A percentile compares a stretch with the other conserved stretches of the same genome.
Evolutionary conservation across 2,797 vertebrate species (phyloP).

Genomic region (Crenichthys baileyi): DNA sequence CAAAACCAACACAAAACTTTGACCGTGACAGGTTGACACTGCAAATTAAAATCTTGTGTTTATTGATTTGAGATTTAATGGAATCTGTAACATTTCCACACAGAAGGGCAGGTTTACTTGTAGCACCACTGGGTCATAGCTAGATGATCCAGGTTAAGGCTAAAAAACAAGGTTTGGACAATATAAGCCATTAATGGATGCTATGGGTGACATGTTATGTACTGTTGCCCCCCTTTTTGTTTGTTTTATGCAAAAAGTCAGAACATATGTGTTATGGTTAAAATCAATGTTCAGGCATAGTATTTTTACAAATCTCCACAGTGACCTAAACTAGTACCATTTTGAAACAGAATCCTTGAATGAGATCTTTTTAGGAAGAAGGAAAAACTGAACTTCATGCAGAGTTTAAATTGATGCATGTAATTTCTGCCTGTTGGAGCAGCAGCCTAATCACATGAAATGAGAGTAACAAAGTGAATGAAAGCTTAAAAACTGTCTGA

Average conservation of each 20-base stretch:
- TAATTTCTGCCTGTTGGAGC: not conserved
- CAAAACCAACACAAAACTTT: not conserved
- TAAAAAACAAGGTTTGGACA: not conserved
- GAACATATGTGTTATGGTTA: not conserved
- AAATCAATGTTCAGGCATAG: not conserved
- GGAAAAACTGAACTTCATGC: not conserved
- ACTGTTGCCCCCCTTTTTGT: not conserved
- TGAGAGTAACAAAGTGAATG: conserved; percentile 3
- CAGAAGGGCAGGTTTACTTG: not conserved
- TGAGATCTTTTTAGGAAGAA: not conserved
- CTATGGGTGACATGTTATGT: not conserved
- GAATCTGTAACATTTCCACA: not conserved
- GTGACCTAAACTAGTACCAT: not conserved
- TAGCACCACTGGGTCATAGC: not conserved
- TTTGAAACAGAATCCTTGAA: not conserved
- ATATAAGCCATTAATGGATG: not conserved
- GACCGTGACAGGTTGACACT: not conserved
- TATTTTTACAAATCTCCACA: not conserved
- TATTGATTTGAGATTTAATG: not conserved
- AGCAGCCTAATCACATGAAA: not conserved
- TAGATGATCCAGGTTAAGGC: not conserved
- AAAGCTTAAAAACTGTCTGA: not conserved
- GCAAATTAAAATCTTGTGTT: not conserved
- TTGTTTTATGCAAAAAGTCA: not conserved
- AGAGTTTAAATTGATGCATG: not conserved